Evolutionary conservation across 1,140 invertebrate species (phyloP).

Genomic region (Sinonovacula constricta): DNA sequence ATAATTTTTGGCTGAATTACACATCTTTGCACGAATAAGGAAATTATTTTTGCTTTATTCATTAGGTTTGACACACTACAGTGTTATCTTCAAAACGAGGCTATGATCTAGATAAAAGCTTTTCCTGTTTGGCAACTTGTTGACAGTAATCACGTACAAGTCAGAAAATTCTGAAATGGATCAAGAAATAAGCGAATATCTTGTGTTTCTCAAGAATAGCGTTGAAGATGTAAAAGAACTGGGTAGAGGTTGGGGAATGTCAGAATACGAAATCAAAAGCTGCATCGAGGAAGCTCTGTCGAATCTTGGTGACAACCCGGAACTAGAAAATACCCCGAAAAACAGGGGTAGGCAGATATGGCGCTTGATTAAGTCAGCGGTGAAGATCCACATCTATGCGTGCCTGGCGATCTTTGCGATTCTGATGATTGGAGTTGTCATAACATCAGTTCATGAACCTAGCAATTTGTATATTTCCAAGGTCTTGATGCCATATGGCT

Average conservation of each 20-base stretch:
- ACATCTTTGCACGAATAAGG: too few relatives aligned
- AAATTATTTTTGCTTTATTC: slow-evolving; percentile 25
- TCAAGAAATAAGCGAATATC: slow-evolving; percentile 36
- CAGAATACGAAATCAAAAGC: slow-evolving; percentile 54
- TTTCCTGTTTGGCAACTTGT: background rate
- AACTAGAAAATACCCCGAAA: slow-evolving; percentile 36
- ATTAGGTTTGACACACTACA: background rate
- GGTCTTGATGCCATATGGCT: slow-evolving; percentile 15
- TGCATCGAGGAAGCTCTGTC: slow-evolving; percentile 56
- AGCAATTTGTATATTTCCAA: slow-evolving; percentile 8
- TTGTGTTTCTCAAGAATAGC: slow-evolving; percentile 56
- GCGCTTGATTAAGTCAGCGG: slow-evolving; percentile 15
- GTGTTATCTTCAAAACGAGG: slow-evolving; percentile 21
- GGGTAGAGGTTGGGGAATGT: slow-evolving; percentile 57
- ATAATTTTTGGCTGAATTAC: too few relatives aligned
- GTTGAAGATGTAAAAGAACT: slow-evolving; percentile 50
- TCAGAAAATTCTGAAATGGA: too few relatives aligned
- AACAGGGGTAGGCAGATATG: slow-evolving; percentile 32
- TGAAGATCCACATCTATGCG: slow-evolving; percentile 7
- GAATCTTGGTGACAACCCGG: background rate
- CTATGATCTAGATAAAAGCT: slow-evolving; percentile 2
- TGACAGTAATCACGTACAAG: slow-evolving; percentile 4
- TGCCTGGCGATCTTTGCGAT: slow-evolving; percentile 3
- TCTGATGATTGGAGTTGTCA: background rate
- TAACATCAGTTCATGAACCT: slow-evolving; percentile 23